Base-by-base conservation (phyloP, 2,888 invertebrate genomes). In the Endotricha flammealis region DNA sequence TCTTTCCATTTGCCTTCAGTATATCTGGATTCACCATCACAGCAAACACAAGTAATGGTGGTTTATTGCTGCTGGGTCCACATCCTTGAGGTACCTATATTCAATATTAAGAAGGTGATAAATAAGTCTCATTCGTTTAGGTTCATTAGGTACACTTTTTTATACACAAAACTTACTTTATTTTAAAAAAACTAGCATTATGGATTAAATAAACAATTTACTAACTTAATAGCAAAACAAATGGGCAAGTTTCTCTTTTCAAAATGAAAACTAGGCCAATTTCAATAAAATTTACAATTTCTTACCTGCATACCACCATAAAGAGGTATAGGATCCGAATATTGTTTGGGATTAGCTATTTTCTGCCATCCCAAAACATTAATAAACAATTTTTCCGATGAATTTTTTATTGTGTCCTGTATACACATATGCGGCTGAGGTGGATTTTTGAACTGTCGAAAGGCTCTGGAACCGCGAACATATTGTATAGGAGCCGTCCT, bases 341-440 rank as follows among this genome's bases (percentile, higher is more conserved):
- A 89, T 56, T 89, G 89, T 46, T 89, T 88, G 9, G 91, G 91
- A 65, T 91, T 90, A 0, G 90, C 90, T 49, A 92, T 91, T 64
- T 91, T 90, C 50, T 91, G 91, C 92, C 93, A 92, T 55, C 92
- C 92, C 31, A 92, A 65, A 24, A 92, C 92, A 67, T 92, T 92
- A 44, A 92, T 90, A 50, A 82, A 90, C 23, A 90, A 64, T 55
- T 90, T 89, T 41, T 89, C 88, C 1, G 86, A 73, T 11, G 88
- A 86, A 49, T 89, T 89, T 48, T 88, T 88, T 64, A 92, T 87
- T 4, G 88, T 87, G 45, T 90, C 90, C 52, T 89, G 88, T 55
- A 92, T 89, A 68, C 93, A 92, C 92, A 92, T 92, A 71, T 92
- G 92, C 7, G 92, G 92, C 49, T 92, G 92, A 1, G 92, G 92